phyloP scores from a whole-genome alignment of 2,797 vertebrate species.

The Lycodopsis pacificus region DNA sequence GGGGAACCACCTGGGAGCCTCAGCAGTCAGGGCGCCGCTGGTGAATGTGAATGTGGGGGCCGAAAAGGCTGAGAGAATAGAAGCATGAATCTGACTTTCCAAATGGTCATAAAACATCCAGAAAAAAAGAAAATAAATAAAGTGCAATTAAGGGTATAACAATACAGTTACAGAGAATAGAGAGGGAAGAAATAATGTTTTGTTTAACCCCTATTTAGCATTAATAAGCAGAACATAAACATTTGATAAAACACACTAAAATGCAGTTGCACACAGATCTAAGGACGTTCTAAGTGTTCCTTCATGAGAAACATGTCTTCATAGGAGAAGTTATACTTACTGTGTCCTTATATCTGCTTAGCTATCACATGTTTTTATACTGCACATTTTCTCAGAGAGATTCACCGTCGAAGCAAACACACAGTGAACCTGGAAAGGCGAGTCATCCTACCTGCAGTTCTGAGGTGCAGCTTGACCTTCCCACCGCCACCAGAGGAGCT shows the following conservation, averaged over 20 bases:
- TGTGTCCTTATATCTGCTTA: background rate
- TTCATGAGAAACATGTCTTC: too few relatives aligned
- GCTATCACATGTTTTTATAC: background rate
- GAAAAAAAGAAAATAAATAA: too few relatives aligned
- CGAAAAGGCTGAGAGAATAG: slow-evolving; percentile 82
- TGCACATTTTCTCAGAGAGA: background rate
- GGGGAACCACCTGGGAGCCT: slow-evolving; percentile 85
- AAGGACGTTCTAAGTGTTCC: too few relatives aligned
- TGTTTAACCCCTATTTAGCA: too few relatives aligned
- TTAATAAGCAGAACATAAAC: too few relatives aligned
- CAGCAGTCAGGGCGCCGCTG: slow-evolving; percentile 68
- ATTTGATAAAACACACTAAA: background rate
- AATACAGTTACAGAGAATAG: too few relatives aligned
- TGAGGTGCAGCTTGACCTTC: slow-evolving; percentile 51
- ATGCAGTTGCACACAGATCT: background rate
- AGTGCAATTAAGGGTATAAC: too few relatives aligned
- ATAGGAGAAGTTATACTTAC: background rate
- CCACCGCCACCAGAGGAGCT: slow-evolving; percentile 36
- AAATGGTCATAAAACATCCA: background rate
- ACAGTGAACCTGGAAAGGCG: slow-evolving; percentile 23
- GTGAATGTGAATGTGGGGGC: slow-evolving; percentile 70
- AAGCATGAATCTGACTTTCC: background rate
- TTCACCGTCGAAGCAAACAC: slow-evolving; percentile 14
- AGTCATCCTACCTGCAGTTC: slow-evolving; percentile 60
- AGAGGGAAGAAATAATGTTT: too few relatives aligned